Evolutionary conservation across 2,888 invertebrate genomes (phyloP), one percentile per base, ranked within the genome.

Genomic region (Phortica okadai): DNA sequence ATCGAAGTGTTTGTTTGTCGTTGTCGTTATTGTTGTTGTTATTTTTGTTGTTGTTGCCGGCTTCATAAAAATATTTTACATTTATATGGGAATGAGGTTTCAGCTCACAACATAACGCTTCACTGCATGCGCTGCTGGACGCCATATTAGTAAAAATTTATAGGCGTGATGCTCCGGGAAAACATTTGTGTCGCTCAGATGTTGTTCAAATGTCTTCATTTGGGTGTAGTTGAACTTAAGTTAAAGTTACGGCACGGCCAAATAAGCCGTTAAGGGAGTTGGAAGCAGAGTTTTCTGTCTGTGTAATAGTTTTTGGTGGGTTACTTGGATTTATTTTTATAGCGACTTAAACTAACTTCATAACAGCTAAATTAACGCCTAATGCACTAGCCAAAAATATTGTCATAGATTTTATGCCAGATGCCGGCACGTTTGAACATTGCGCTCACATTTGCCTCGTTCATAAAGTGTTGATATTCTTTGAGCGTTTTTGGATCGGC

Each of bases 391-490:
- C 91, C 90, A 82, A 91, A 91, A 76, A 91, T 89, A 82, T 91
- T 91, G 82, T 91, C 90, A 82, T 90, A 90, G 79, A 91, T 82
- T 81, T 83, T 89, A 78, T 85, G 82, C 85, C 89, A 91, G 80
- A 91, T 82, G 59, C 91, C 90, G 77, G 83, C 83, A 58, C 82
- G 84, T 76, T 82, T 82, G 75, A 91, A 90, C 80, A 91, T 84
- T 42, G 81, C 77, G 33, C 78, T 82, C 11, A 75, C 79, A 77
- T 84, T 85, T 50, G 79, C 79, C 70, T 88, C 85, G 75, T 84
- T 80, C 73, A 88, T 80, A 76, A 81, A 83, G 4, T 84, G 80
- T 72, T 90, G 88, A 78, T 94, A 94, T 69, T 93, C 91, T 73
- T 92, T 92, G 58, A 92, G 91, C 21, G 90, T 90, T 59, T 88